Evolutionary conservation across 2,797 vertebrate species (phyloP).

Genomic region (Lindbergichthys nudifrons): DNA sequence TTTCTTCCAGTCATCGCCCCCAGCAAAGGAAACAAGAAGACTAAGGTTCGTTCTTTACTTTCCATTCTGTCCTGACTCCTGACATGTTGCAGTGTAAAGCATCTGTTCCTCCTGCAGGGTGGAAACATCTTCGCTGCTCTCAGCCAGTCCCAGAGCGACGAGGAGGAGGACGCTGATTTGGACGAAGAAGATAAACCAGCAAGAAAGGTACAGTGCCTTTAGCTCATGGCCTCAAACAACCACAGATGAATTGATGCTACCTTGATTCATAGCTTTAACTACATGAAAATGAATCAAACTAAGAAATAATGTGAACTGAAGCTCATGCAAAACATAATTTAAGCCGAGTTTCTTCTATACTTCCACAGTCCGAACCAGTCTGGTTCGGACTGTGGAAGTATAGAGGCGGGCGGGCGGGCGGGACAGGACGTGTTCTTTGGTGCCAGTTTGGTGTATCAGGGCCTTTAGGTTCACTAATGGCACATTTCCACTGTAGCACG

Average conservation of each 20-base stretch:
- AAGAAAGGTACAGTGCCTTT: slow-evolving; percentile 64
- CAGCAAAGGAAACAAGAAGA: slow-evolving; percentile 79
- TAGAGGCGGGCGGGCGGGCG: no score
- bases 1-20: slow-evolving; percentile 68
- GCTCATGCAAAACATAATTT: no score
- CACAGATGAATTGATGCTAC: not conserved
- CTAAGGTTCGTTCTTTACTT: slow-evolving; percentile 77
- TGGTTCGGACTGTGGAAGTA: no score
- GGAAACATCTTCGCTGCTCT: slow-evolving; percentile 92
- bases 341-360: no score
- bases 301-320: no score
- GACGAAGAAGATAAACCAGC: slow-evolving; percentile 69
- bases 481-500: no score
- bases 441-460: no score
- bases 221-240: not conserved
- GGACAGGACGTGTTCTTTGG: no score
- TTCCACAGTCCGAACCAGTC: no score
- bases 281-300: no score
- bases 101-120: slow-evolving; percentile 75
- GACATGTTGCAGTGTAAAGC: not conserved
- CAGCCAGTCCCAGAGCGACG: slow-evolving; percentile 86
- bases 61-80: not conserved
- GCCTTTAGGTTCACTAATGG: no score
- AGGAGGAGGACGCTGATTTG: slow-evolving; percentile 73
- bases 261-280: no score